Percentiles rank a stretch among this genome's conserved stretches.
Conservation (phyloP, 2,113 vertebrate species). For the Aspidoscelis tigris region DNA sequence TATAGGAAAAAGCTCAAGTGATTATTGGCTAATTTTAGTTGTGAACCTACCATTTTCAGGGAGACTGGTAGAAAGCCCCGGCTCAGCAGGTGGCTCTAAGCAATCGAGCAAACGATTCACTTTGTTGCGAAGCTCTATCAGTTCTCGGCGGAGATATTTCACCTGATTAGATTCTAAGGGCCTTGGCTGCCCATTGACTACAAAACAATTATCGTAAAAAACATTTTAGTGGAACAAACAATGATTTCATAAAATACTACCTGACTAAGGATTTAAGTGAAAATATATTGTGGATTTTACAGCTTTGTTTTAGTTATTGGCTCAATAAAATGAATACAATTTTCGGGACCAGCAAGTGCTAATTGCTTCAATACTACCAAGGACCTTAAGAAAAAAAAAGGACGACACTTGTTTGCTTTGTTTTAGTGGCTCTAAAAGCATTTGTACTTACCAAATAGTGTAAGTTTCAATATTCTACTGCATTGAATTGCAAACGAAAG, state of each 20-base stretch:
- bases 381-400: too few species aligned
- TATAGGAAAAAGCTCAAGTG: neutral
- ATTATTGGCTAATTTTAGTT: constrained; percentile 12
- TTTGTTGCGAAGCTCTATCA: constrained; percentile 98
- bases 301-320: constrained; percentile 1
- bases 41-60: constrained; percentile 83
- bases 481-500: constrained; percentile 98
- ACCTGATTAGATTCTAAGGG: constrained; percentile 98
- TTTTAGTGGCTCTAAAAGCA: neutral
- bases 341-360: neutral
- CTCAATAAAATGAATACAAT: neutral
- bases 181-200: constrained; percentile 96
- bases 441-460: constrained; percentile 90
- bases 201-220: constrained; percentile 55
- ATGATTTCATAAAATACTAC: neutral
- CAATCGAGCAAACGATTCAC: constrained; percentile 95
- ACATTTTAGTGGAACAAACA: neutral
- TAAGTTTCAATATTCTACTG: constrained; percentile 98
- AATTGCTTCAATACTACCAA: too few species aligned
- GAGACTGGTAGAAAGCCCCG: constrained; percentile 82
- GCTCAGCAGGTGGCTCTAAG: constrained; percentile 92
- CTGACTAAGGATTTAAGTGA: neutral
- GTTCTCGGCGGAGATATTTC: constrained; percentile 94
- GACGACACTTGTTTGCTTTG: too few species aligned
- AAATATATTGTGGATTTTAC: neutral